These are phyloP conservation scores for Mizuhopecten yessoensis DNA, from an alignment of 1,140 invertebrate genomes.

Conservation along the genomic window DNA sequence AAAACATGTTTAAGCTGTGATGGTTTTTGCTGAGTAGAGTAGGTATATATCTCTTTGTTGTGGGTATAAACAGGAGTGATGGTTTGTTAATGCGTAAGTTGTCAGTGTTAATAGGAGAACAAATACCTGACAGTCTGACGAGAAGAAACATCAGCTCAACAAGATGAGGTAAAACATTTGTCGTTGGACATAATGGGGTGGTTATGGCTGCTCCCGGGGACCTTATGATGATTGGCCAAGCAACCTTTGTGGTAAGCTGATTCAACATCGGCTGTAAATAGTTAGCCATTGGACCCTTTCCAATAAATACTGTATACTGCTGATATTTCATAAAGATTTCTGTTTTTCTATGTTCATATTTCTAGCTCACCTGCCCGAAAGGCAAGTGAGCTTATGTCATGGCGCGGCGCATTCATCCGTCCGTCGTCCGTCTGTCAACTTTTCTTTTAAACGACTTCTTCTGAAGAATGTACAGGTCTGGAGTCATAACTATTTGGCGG, in stretches of 20 bases:
- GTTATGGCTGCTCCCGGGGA: neutral
- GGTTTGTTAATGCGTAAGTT: neutral
- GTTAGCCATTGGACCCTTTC: neutral
- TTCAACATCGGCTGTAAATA: too few relatives aligned
- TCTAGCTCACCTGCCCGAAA: too few relatives aligned
- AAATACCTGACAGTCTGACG: neutral
- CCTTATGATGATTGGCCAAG: neutral
- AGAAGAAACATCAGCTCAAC: neutral
- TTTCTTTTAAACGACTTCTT: too few relatives aligned
- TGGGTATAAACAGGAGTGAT: neutral
- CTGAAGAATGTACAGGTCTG: too few relatives aligned
- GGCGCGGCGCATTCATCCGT: too few relatives aligned
- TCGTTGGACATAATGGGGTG: neutral
- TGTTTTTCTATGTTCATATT: too few relatives aligned
- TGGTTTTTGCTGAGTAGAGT: too few relatives aligned
- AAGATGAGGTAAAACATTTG: neutral
- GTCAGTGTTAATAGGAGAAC: constrained; percentile 16
- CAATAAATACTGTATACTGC: neutral
- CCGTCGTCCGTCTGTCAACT: too few relatives aligned
- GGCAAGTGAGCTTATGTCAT: too few relatives aligned
- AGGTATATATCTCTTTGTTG: too few relatives aligned
- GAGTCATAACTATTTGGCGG: too few relatives aligned
- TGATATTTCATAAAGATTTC: neutral
- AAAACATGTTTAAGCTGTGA: neutral
- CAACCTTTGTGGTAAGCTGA: neutral